A percentile compares a stretch with the other conserved stretches of the same genome.
Evolutionary conservation across 2,113 vertebrate genomes (phyloP).

Genomic region (Pteruthius melanotis): DNA sequence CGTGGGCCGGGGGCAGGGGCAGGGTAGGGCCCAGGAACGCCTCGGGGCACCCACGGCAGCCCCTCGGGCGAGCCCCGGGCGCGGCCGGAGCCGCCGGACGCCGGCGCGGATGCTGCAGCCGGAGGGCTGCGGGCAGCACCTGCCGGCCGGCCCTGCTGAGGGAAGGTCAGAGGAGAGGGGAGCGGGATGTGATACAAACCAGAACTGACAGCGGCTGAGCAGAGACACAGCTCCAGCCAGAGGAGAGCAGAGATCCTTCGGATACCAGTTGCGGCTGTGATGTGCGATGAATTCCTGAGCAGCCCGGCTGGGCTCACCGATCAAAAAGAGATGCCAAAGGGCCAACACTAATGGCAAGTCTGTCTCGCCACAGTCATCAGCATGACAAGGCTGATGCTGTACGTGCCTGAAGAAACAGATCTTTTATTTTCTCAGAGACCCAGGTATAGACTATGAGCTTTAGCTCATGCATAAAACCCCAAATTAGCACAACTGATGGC

Average conservation of each 20-base stretch:
- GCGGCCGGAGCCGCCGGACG: not conserved
- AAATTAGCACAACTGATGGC: not conserved
- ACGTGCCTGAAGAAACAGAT: not conserved
- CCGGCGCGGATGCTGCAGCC: not conserved
- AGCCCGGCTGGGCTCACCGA: not conserved
- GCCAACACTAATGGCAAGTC: not conserved
- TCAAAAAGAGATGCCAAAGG: not conserved
- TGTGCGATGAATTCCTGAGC: not conserved
- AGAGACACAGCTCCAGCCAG: not conserved
- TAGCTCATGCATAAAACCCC: not conserved
- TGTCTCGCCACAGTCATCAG: not conserved
- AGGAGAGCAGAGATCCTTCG: not conserved
- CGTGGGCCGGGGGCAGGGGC: accelerated
- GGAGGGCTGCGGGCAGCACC: not conserved
- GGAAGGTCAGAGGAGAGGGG: not conserved
- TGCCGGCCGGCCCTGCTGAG: not conserved
- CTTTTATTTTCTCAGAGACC: not conserved
- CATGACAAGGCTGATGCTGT: not conserved
- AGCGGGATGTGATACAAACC: not conserved
- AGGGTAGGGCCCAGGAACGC: accelerated
- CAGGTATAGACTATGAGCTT: not conserved
- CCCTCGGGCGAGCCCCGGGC: not conserved
- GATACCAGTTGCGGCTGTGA: not conserved
- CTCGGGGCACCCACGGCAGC: not conserved
- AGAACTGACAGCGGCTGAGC: not conserved